Evolutionary conservation across 2,797 vertebrate species (phyloP).

Genomic region (Avahi laniger): DNA sequence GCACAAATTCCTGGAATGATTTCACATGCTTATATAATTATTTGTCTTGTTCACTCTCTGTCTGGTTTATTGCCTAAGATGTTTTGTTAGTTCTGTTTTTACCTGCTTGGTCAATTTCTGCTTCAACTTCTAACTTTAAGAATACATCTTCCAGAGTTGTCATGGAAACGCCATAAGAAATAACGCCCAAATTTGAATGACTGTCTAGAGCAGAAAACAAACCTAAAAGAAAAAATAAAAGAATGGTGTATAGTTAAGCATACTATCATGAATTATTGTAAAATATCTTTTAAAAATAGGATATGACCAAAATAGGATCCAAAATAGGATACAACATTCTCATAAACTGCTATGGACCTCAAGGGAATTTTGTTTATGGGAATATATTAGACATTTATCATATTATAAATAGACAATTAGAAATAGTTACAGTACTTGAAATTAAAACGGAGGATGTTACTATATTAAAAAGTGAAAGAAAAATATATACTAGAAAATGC

Average conservation of each 20-base stretch:
- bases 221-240: slow-evolving; percentile 81
- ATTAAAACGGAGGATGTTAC: neutral
- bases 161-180: slow-evolving; percentile 97
- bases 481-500: neutral
- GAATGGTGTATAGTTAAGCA: neutral
- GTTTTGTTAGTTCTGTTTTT: slow-evolving; percentile 41
- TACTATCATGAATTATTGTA: neutral
- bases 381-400: neutral
- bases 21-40: neutral
- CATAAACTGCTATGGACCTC: neutral
- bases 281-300: neutral
- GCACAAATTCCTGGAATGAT: no score
- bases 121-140: slow-evolving; percentile 94
- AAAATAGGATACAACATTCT: neutral
- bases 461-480: neutral
- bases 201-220: slow-evolving; percentile 94
- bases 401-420: neutral
- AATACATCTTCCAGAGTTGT: slow-evolving; percentile 98
- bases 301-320: neutral
- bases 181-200: slow-evolving; percentile 90
- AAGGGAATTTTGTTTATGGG: slow-evolving; percentile 9
- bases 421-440: neutral
- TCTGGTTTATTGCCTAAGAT: neutral
- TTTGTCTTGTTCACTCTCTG: neutral
- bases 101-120: slow-evolving; percentile 97